Base-by-base conservation (phyloP, 2,113 vertebrate genomes). In the Mystacornis crossleyi region DNA sequence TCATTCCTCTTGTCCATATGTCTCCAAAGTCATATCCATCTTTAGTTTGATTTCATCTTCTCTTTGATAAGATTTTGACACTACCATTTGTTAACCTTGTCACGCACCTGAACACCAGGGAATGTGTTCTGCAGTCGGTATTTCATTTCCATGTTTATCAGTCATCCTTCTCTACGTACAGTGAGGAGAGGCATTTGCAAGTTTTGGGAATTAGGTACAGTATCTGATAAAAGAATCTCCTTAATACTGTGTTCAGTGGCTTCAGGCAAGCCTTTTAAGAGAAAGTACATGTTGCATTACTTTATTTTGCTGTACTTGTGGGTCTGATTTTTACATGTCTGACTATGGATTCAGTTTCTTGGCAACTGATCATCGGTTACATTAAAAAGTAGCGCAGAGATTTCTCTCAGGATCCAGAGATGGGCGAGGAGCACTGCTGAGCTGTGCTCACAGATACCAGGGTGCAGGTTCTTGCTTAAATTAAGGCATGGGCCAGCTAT, bases 131-230 rank as follows among this genome's bases (percentile, higher is more conserved):
- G 47, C 17, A 43, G 42, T 51, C 6, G 1, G 3, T n/a, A 3
- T 78, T 70, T 43, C 34, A 53, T 95, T 95, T 78, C 60, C 33
- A 3, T 64, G 60, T 48, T 77, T 64, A 65, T 91, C 87, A 43
- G 66, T 29, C 7, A 1, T 11, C 29, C 25, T 43, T 64, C 10
- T 71, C 23, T 24, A 3, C 0, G 0, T 18, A 42, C 25, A 31
- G 5, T 0, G 21, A 43, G 12, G 25, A 31, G 43, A 83, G n/a
- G 25, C 67, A 73, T 72, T 86, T 36, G 25, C 47, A 58, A 40
- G n/a, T 70, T 74, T 17, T 64, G 60, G 60, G 55, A 55, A 79
- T 45, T 50, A 69, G 58, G 26, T 60, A 12, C 36, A 28, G 25
- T 45, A 38, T 67, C 73, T 94, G 34, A 48, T 92, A 55, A 23